Evolutionary conservation across 2,888 invertebrate genomes (phyloP), one percentile per base, ranked within the genome.

Genomic region (Steinernema scapterisci): DNA sequence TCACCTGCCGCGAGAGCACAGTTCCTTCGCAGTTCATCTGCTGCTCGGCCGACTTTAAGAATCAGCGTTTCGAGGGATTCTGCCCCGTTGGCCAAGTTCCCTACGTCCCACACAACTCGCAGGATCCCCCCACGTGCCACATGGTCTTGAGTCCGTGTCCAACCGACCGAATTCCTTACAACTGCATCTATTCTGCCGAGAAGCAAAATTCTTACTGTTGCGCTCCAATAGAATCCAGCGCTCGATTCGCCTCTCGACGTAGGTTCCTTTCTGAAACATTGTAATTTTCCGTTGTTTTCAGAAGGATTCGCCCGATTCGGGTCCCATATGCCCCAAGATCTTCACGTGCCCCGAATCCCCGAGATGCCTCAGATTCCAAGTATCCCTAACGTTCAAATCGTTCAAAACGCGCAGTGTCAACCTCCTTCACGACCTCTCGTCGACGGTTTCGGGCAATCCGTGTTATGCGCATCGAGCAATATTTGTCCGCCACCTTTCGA

Each of bases 201-300:
- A 83, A 85, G 74, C 85, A 86, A 79, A 83, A 87, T 63, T 86
- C 85, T 0, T 86, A 80, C 76, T 86, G 86, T 74, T 86, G 86
- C 52, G 85, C 86, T 19, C 85, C 85, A 19, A 82, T 86, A 72
- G 86, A 86, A 73, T 83, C 86, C n/a, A 81, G 84, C 9, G 21
- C 43, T 43, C 74, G 70, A 16, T 63, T 51, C 51, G 46, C 27
- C 9, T n/a, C 1, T 23, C 74, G 25, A 31, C 46, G n/a, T n/a
- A 63, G 45, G 25, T n/a, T n/a, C n/a, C n/a, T n/a, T n/a, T n/a
- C n/a, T n/a, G n/a, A n/a, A n/a, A n/a, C n/a, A n/a, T n/a, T n/a
- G 9, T 38, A 38, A 38, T 38, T 7, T 19, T 16, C 48, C 5
- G 13, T 5, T 48, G 7, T 11, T 25, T 54, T 54, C 54, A 54